Evolutionary conservation across 2,888 invertebrate species (phyloP), one percentile per base, ranked within the genome.

Genomic region (Harpagoxenus sublaevis): DNA sequence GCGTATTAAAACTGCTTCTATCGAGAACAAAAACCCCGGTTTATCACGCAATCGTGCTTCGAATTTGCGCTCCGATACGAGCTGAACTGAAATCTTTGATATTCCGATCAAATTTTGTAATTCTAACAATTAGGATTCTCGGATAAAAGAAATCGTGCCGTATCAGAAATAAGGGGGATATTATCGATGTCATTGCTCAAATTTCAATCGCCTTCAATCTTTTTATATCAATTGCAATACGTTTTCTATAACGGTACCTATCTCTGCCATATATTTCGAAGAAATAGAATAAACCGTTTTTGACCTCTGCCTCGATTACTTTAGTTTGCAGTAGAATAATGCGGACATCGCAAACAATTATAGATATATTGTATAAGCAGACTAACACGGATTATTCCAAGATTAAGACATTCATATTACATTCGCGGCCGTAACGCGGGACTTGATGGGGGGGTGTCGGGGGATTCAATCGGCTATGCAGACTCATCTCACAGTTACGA

Each of bases 391-490:
- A 60, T 60, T 70, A 70, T n/a, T 60, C 8, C 60, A 28, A 28
- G 53, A 57, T 39, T 60, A 51, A 55, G 60, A 60, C 35, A 48
- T 62, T 51, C 39, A 28, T 35, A 35, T 70, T 70, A 60, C 35
- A 70, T 81, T 60, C 18, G 57, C 57, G 4, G 28, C 57, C 8
- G 45, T 68, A 9, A n/a, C n/a, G 35, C 31, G 18, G 18, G 23
- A 57, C 45, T 57, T 45, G 23, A 23, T 23, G 10, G 15, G 9
- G 10, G 15, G 9, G 60, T 28, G 57, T 39, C 79, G 45, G 51
- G 79, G 55, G 45, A 81, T 60, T 60, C 71, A 48, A 81, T 71
- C 79, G 23, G 18, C 60, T 42, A 39, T 81, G 57, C 57, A 9
- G 35, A 55, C 15, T 79, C 79, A 48, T 70, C 28, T 70, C 23